Evolutionary conservation across 92 coral and sea anemone genomes (phyloP), one percentile per base, ranked within the genome.

Genomic region (Anthopleura xanthogrammica): DNA sequence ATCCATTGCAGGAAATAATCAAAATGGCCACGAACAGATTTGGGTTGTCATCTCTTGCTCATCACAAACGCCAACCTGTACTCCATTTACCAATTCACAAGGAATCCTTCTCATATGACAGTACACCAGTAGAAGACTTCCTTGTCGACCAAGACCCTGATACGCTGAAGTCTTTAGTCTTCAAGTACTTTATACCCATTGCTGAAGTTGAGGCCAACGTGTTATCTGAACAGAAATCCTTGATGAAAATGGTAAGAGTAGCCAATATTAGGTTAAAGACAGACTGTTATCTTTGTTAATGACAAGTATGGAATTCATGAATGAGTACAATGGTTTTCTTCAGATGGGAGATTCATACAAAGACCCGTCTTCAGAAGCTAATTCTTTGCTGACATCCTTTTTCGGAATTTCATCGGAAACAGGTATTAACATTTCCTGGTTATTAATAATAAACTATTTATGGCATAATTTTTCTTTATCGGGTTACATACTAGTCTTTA

Each of bases 111-210:
- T 55, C 70, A 24, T 77, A 20, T 54, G 48, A 54, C 39, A 77
- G 65, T 54, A 77, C 81, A 5, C 62, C 81, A 22, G 81, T 77
- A 77, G 66, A 52, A 77, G 81, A 77, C 17, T 77, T 77, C 64
- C 81, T 77, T 20, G 39, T 54, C 81, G 42, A 77, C 13, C 29
- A 54, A 77, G 16, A 77, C 24, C 81, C 81, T 54, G 42, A 77
- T 2, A 77, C 39, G 22, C 81, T 77, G 68, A 77, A n/a, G 19
- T 77, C 81, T 7, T 55, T 77, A 68, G 81, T 77, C 23, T 77
- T 77, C 66, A 77, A 77, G 43, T 77, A 77, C 64, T 77, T 52
- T 54, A 20, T 77, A 55, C 81, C 81, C 9, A 23, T 77, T 77
- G 81, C 81, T 77, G 81, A 77, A 54, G 54, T 77, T 4, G 42